Base-by-base conservation (phyloP, 2,888 invertebrate species). In the Polydrusus pterygomalis region DNA sequence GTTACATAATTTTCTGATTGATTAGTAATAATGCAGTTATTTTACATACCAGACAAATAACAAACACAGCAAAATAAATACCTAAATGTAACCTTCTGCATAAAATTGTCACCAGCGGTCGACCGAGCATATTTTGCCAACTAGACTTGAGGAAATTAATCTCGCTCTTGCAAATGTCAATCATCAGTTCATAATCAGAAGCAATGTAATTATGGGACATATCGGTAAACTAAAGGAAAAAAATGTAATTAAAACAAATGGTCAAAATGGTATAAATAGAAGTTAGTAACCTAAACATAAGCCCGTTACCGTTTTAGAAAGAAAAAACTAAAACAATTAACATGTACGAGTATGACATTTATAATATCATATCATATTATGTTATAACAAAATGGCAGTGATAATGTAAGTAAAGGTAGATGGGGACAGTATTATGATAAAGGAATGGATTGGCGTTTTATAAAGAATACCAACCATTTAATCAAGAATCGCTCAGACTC, bases 191-290 rank as follows among this genome's bases (percentile, higher is more conserved):
- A 89, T 96, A 96, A 91, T 99, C 99, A 87, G 97, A 96, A 87
- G 97, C 97, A 88, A 98, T 95, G 94, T 99, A 99, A 93, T 98
- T 98, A 88, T 96, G 94, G 87, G 95, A 94, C 91, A 95, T 94
- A 91, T 99, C 99, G 91, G 97, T 96, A 91, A 97, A 96, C 98
- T 99, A 91, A 84, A 85, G 86, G 88, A 77, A 69, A 77, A 69
- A 72, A 71, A 65, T 0, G 11, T 65, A 1, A 58, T 47, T 18
- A 71, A 38, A 13, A 49, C 15, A 62, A 62, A 17, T 13, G 15
- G 15, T 20, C 60, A 17, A 60, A 47, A 40, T 45, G 15, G 15
- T 20, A 70, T 17, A 60, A 47, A 40, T 45, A 30, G 25, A 45
- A 74, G 17, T 30, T 45, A 17, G 10, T 40, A 6, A 25, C 25